phyloP scores from a whole-genome alignment of 92 coral and sea anemone species.

The Heteractis magnifica region DNA sequence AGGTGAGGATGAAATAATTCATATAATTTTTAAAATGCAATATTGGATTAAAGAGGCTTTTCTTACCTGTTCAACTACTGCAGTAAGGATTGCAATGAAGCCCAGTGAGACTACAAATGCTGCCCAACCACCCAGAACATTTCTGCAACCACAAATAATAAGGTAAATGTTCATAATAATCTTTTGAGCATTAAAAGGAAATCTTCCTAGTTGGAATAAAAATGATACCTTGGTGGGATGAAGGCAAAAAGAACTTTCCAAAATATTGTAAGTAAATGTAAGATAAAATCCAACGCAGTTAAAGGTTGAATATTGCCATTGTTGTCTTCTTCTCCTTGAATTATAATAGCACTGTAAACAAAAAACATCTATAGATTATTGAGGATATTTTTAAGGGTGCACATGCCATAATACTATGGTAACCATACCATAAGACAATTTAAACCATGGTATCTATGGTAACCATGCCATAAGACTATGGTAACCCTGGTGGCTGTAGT shows the following conservation, averaged over 20 bases:
- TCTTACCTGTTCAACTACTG: conserved; percentile 78
- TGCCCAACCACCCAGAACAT: conserved; percentile 74
- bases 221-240: conserved; percentile 74
- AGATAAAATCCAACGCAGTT: conserved; percentile 58
- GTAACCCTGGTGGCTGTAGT: background rate
- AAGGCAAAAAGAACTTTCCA: conserved; percentile 89
- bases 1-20: background rate
- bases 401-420: background rate
- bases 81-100: conserved; percentile 79
- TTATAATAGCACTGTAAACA: conserved; percentile 63
- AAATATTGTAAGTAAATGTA: conserved; percentile 79
- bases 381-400: background rate
- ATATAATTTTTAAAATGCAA: too few species aligned
- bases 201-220: background rate
- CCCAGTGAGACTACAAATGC: conserved; percentile 64
- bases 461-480: background rate
- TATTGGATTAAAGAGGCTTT: too few species aligned
- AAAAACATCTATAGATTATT: background rate
- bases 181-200: background rate
- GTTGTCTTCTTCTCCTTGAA: conserved; percentile 71
- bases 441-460: background rate
- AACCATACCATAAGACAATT: too few species aligned
- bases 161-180: too few species aligned
- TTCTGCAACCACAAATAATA: conserved; percentile 28
- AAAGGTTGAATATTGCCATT: conserved; percentile 67